Conservation (phyloP, 2,888 invertebrate genomes). For the Dynastes maya region DNA sequence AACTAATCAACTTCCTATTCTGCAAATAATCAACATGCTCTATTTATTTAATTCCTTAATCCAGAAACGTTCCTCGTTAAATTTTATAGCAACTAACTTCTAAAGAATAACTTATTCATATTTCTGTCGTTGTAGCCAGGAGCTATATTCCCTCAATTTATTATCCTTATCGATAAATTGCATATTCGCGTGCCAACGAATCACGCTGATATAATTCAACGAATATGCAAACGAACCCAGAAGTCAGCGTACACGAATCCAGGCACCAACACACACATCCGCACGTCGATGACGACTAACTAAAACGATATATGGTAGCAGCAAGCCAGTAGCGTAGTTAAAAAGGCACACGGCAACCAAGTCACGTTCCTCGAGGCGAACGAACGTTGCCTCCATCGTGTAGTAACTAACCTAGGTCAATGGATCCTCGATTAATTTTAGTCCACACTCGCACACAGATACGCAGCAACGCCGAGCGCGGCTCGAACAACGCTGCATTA, state of each 20-base stretch:
- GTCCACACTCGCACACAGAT: constrained; percentile 35
- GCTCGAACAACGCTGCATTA: background rate
- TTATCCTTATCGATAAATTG: constrained; percentile 3
- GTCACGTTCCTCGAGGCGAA: constrained; percentile 35
- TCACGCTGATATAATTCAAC: constrained; percentile 18
- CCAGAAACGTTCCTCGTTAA: background rate
- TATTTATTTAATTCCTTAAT: too few relatives aligned
- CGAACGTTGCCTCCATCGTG: constrained; percentile 46
- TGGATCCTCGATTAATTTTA: constrained; percentile 48
- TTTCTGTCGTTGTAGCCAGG: too few relatives aligned
- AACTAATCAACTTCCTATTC: too few relatives aligned
- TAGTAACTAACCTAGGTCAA: constrained; percentile 47
- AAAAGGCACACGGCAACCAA: constrained; percentile 43
- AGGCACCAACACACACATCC: background rate
- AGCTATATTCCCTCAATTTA: background rate
- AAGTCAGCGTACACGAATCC: background rate
- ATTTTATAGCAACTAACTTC: background rate
- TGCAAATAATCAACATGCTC: too few relatives aligned
- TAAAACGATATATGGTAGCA: constrained; percentile 29
- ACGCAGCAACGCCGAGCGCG: background rate
- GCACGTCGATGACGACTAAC: background rate
- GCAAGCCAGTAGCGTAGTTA: constrained; percentile 23
- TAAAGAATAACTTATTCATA: too few relatives aligned
- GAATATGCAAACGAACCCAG: constrained; percentile 29
- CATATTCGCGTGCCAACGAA: constrained; percentile 14